Percentiles rank a stretch among this genome's conserved stretches.
Conservation (phyloP, 2,797 vertebrate genomes). For the Tangara arthus region DNA sequence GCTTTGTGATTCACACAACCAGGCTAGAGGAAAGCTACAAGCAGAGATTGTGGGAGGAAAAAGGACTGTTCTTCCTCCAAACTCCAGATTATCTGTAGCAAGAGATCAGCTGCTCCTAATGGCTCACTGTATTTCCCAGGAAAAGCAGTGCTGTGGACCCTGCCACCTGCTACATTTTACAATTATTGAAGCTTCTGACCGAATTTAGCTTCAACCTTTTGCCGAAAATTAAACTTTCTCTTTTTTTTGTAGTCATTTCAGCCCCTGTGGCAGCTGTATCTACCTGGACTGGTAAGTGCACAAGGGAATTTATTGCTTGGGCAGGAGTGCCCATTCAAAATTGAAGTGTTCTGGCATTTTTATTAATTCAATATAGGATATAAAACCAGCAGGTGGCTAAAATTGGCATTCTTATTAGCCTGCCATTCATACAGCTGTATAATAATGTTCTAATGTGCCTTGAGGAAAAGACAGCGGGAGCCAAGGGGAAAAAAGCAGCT, state of each 20-base stretch:
- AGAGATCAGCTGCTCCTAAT: conserved; percentile 1
- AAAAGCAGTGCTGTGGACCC: not conserved
- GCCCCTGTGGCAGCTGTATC: not conserved
- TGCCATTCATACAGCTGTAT: not conserved
- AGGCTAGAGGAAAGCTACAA: conserved; percentile 30
- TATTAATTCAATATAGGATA: not conserved
- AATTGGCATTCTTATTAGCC: not conserved
- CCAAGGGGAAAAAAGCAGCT: not conserved
- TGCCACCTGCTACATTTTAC: fast-evolving
- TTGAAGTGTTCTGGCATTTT: not conserved
- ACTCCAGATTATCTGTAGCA: not conserved
- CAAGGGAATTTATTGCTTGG: not conserved
- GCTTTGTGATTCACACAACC: conserved; percentile 65
- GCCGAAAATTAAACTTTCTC: not conserved
- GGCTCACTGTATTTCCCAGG: not conserved
- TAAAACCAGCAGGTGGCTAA: not conserved
- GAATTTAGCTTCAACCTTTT: not conserved
- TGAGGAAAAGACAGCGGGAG: not conserved
- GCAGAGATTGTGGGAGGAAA: conserved; percentile 71
- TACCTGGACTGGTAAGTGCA: not conserved
- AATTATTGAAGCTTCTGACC: not conserved
- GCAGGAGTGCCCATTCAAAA: not conserved
- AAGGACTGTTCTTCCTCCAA: conserved; percentile 9
- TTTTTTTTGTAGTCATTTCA: not conserved
- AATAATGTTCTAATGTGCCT: not conserved